phyloP scores from a whole-genome alignment of 92 coral and sea anemone genomes.

The Desmophyllum pertusum region DNA sequence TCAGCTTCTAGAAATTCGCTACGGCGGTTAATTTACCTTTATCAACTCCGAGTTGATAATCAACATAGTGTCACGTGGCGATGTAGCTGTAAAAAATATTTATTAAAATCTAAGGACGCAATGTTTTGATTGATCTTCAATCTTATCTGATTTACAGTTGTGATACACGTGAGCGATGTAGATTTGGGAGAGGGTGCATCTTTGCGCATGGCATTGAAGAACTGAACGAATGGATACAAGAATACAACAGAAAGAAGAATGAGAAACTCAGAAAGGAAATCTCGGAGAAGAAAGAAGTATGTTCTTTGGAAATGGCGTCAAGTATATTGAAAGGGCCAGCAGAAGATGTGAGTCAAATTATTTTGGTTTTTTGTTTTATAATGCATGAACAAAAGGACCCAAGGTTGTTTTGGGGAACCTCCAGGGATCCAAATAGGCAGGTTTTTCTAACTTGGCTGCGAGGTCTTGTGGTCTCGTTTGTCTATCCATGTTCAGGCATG shows the following conservation, averaged over 20 bases:
- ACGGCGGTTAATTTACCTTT: too few relatives aligned
- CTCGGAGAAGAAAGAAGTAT: slow-evolving; percentile 9
- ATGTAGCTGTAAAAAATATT: neutral
- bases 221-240: slow-evolving; percentile 58
- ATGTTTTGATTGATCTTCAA: neutral
- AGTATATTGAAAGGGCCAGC: slow-evolving; percentile 22
- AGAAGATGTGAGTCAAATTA: slow-evolving; percentile 16
- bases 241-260: slow-evolving; percentile 10
- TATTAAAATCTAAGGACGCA: neutral
- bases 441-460: neutral
- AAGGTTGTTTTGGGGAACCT: neutral
- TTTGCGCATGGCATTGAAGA: slow-evolving; percentile 71
- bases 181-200: slow-evolving; percentile 67
- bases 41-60: too few relatives aligned
- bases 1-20: too few relatives aligned
- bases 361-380: neutral
- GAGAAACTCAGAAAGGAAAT: neutral
- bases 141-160: slow-evolving; percentile 15
- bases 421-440: neutral
- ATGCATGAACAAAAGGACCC: neutral
- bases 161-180: slow-evolving; percentile 42
- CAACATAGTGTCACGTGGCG: too few relatives aligned
- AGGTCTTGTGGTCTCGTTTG: neutral
- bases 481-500: neutral
- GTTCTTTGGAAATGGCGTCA: slow-evolving; percentile 28